Evolutionary conservation across 2,797 vertebrate genomes (phyloP).

Genomic region (Eupleurogrammus muticus): DNA sequence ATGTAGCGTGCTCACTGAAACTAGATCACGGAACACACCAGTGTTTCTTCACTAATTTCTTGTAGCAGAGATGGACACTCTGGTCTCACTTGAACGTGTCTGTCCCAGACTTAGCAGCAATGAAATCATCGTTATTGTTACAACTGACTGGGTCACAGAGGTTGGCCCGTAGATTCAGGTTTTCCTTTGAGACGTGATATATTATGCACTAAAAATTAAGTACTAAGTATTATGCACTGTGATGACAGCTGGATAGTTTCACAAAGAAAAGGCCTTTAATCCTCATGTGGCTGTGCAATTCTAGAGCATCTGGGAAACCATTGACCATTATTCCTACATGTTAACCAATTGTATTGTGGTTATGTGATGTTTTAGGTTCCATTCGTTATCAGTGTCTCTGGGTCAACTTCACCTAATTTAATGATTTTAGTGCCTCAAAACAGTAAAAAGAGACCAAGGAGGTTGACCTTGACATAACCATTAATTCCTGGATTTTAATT

Average conservation of each 20-base stretch:
- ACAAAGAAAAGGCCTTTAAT: neutral
- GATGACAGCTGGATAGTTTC: neutral
- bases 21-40: conserved; percentile 81
- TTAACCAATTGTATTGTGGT: neutral
- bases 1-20: conserved; percentile 74
- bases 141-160: conserved; percentile 21
- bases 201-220: conserved; percentile 29
- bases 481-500: neutral
- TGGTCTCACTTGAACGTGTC: conserved; percentile 45
- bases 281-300: neutral
- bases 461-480: neutral
- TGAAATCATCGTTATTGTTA: conserved; percentile 18
- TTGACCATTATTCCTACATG: neutral
- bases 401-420: neutral
- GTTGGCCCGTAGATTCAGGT: conserved; percentile 12
- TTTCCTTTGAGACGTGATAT: conserved; percentile 14
- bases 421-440: neutral
- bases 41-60: conserved; percentile 64
- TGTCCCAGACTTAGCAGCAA: conserved; percentile 55
- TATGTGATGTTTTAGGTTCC: neutral
- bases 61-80: conserved; percentile 46
- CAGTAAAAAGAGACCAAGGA: neutral
- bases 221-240: too few relatives aligned
- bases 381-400: neutral
- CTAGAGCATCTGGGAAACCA: neutral